Evolutionary conservation across 2,113 vertebrate species (phyloP), one percentile per base, ranked within the genome.

Genomic region (Protobothrops flavoviridis): DNA sequence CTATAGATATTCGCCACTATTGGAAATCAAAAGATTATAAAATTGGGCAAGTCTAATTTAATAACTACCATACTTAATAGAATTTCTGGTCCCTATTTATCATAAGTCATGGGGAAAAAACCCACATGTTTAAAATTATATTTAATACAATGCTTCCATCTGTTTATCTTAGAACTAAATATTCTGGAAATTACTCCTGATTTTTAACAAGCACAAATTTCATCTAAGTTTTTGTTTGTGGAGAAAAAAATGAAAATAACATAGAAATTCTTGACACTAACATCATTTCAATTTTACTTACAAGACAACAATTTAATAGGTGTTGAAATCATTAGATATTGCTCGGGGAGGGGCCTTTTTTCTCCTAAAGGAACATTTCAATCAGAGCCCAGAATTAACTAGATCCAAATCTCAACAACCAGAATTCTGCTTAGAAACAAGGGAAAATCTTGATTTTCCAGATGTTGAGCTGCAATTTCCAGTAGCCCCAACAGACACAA

Each of bases 371-470:
- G 92, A 92, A 48, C 92, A 89, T 87, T 85, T 93, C 92, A 87
- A 13, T 61, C 87, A 93, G 24, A 91, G 94, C 93, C 96, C 21
- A 89, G 92, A 93, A 87, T 92, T 94, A 91, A 92, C 92, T 90
- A 24, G 88, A 95, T 74, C 20, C 43, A 45, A 93, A 93, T 24
- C 92, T 95, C 69, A 89, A 53, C 56, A 93, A 87, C 86, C 56
- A 26, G 89, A 93, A 94, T 95, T 95, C 93, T 92, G 92, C 90
- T 93, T 95, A 93, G 91, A 93, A 33, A 33, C 17, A n/a, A n/a
- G 64, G 64, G 48, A 9, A 64, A 74, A 74, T 74, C n/a, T 74
- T n/a, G 64, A 74, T 74, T 33, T 74, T 74, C n/a, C n/a, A 74
- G n/a, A 33, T 33, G n/a, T 74, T 33, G 64, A 17, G 13, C 64